A percentile compares a stretch with the other conserved stretches of the same genome.
phyloP scores from a whole-genome alignment of 2,113 vertebrate genomes.

The Ornithorhynchus anatinus region DNA sequence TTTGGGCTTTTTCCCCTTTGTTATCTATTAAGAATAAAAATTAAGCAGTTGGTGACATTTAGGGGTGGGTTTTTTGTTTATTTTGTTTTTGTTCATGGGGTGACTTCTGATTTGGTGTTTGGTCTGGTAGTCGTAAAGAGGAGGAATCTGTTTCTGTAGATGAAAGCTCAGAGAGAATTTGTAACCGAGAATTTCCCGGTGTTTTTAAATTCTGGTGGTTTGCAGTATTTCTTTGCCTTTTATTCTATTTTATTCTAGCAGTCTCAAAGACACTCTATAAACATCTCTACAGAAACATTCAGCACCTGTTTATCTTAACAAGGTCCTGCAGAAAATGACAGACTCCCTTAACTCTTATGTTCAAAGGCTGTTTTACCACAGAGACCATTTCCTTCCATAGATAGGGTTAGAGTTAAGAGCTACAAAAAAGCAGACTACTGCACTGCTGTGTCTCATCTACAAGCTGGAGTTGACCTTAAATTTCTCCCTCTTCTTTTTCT shows the following conservation, averaged over 20 bases:
- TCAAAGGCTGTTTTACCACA: background rate
- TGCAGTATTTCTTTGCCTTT: constrained; percentile 4
- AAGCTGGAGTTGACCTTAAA: background rate
- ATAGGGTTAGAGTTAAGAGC: background rate
- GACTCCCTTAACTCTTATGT: constrained; percentile 28
- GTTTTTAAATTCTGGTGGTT: background rate
- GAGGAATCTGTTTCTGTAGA: background rate
- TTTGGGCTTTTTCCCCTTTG: background rate
- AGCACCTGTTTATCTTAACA: constrained; percentile 66
- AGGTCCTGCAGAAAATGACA: constrained; percentile 14
- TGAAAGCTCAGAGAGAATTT: background rate
- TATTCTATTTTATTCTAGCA: constrained; percentile 18
- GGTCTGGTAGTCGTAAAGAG: background rate
- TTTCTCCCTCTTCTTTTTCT: background rate
- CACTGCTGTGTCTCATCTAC: background rate
- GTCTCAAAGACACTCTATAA: constrained; percentile 40
- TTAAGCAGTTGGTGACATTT: background rate
- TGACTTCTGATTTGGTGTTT: background rate
- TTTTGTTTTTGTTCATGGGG: constrained; percentile 16
- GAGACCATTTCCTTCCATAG: background rate
- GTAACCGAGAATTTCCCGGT: background rate
- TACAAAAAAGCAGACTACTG: background rate
- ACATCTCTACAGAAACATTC: constrained; percentile 49
- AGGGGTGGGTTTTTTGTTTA: background rate
- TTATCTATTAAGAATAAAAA: background rate